Percentiles rank a stretch among this genome's conserved stretches.
These are phyloP conservation scores for Craniophora ligustri DNA, from an alignment of 2,888 invertebrate genomes.

Conservation along the genomic window DNA sequence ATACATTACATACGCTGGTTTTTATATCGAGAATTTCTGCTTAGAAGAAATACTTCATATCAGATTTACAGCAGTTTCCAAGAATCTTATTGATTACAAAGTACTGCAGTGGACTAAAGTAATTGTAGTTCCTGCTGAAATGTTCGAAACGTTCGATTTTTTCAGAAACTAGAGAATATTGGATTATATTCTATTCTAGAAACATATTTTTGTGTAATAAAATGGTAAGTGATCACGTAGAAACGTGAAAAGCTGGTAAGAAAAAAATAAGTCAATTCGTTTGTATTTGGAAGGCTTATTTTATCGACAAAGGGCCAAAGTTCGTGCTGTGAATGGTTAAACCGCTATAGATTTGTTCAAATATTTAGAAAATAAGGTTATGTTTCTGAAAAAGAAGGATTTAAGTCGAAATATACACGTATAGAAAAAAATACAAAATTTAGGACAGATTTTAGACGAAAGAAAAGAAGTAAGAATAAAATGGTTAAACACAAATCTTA, in stretches of 20 bases:
- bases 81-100: constrained; percentile 10
- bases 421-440: background rate
- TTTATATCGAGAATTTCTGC: no score
- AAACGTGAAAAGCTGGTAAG: background rate
- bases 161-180: background rate
- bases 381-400: background rate
- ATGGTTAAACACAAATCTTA: background rate
- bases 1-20: no score
- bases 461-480: background rate
- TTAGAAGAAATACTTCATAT: background rate
- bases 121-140: no score
- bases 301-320: constrained; percentile 11
- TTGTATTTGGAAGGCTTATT: constrained; percentile 20
- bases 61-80: background rate
- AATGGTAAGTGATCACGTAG: background rate
- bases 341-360: no score
- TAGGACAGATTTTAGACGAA: background rate
- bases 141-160: no score
- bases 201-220: background rate
- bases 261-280: background rate
- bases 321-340: constrained; percentile 25
- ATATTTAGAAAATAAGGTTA: background rate
- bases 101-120: constrained; percentile 23
- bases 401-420: background rate
- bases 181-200: no score